phyloP scores from a whole-genome alignment of 37 sponge, comb jelly and placozoan genomes.

The Amphimedon queenslandica region DNA sequence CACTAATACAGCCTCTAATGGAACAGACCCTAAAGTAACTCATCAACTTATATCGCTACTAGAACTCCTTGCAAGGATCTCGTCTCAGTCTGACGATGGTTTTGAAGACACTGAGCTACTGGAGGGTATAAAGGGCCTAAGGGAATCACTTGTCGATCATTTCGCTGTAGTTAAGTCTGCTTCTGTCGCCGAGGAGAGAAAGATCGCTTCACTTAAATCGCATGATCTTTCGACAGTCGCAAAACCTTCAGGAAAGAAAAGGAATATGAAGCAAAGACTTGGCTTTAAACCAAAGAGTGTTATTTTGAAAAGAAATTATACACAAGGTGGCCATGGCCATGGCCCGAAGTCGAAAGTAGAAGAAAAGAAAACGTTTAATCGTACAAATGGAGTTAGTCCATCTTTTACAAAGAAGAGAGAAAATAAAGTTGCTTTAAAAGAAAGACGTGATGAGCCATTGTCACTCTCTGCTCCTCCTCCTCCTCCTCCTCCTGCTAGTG shows the following conservation, averaged over 20 bases:
- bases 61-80: conserved; percentile 2
- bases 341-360: too few species aligned
- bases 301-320: neutral
- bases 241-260: neutral
- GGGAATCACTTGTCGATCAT: too few species aligned
- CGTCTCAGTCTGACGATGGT: neutral
- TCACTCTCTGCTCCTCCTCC: conserved; percentile 6
- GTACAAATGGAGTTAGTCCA: neutral
- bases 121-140: too few species aligned
- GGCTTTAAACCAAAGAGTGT: neutral
- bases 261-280: neutral
- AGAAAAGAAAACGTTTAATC: too few species aligned
- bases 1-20: neutral
- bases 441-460: neutral
- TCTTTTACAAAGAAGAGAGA: neutral
- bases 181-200: neutral
- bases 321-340: too few species aligned
- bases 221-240: too few species aligned
- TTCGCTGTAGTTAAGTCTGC: too few species aligned
- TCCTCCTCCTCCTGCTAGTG: neutral
- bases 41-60: conserved; percentile 21
- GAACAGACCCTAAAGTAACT: neutral
- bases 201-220: too few species aligned
- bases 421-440: neutral
- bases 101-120: neutral